These are phyloP conservation scores for Gordius sp. DNA, from an alignment of 2,888 invertebrate species.

Conservation along the genomic window DNA sequence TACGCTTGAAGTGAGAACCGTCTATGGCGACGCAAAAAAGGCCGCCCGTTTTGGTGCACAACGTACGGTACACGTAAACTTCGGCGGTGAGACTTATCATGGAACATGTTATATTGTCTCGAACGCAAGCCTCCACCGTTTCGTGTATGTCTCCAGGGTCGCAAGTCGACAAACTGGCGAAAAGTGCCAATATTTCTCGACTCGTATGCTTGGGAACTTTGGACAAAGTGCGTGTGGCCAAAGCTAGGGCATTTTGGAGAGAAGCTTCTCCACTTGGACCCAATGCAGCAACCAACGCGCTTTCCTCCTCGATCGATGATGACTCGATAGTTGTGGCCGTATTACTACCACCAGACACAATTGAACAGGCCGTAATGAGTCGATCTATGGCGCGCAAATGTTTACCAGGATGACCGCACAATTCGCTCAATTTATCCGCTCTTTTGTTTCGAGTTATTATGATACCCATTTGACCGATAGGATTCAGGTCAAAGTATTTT, in stretches of 20 bases:
- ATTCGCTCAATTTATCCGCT: conserved; percentile 64
- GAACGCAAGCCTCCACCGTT: conserved; percentile 51
- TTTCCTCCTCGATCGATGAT: no score
- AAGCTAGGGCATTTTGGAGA: conserved; percentile 68
- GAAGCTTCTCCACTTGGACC: conserved; percentile 58
- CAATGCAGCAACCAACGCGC: no score
- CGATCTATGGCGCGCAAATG: not conserved
- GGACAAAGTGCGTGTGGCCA: conserved; percentile 52
- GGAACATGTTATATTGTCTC: conserved; percentile 59
- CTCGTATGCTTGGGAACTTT: conserved; percentile 78
- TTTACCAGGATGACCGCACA: conserved; percentile 50
- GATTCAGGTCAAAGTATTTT: conserved; percentile 93
- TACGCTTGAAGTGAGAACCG: not conserved
- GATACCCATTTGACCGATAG: conserved; percentile 79
- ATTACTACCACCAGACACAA: no score
- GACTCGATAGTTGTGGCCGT: no score
- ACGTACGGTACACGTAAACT: conserved; percentile 57
- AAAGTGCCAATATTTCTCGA: conserved; percentile 61
- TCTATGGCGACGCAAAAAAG: conserved; percentile 16
- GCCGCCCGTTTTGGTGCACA: conserved; percentile 53
- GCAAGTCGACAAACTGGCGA: conserved; percentile 78
- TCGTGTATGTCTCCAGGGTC: conserved; percentile 70
- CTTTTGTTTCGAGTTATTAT: conserved; percentile 68
- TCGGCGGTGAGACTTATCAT: conserved; percentile 84
- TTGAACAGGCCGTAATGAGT: no score